Percentiles rank a stretch among this genome's conserved stretches.
These are phyloP conservation scores for Trachelus iudaicus DNA, from an alignment of 2,888 invertebrate species.

Conservation along the genomic window DNA sequence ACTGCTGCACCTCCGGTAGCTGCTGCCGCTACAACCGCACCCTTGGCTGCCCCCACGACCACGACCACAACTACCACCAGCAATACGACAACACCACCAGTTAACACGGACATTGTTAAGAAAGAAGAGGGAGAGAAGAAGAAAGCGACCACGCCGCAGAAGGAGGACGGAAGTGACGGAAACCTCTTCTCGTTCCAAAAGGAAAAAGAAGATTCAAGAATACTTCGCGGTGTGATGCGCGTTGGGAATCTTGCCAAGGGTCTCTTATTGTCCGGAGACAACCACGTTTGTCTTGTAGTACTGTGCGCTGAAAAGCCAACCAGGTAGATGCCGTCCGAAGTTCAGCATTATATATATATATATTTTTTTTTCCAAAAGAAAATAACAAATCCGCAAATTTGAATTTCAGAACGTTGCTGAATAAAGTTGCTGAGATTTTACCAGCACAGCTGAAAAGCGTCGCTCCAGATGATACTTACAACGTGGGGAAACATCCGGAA, in stretches of 20 bases:
- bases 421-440: constrained; percentile 86
- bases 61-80: constrained; percentile 16
- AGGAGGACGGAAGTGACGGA: constrained; percentile 81
- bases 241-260: constrained; percentile 93
- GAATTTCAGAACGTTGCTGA: constrained; percentile 75
- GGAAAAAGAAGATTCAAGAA: constrained; percentile 74
- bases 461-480: constrained; percentile 81
- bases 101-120: constrained; percentile 63
- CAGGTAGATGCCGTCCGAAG: constrained; percentile 52
- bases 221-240: constrained; percentile 96
- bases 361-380: background rate
- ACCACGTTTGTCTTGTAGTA: constrained; percentile 91
- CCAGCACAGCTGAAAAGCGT: constrained; percentile 82
- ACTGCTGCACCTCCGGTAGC: constrained; percentile 11
- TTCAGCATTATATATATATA: background rate
- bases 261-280: constrained; percentile 89
- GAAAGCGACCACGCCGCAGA: constrained; percentile 54
- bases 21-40: constrained; percentile 12
- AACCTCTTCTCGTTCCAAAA: constrained; percentile 75
- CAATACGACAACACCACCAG: constrained; percentile 44
- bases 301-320: constrained; percentile 96
- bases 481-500: constrained; percentile 84
- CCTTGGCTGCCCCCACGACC: constrained; percentile 15
- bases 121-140: constrained; percentile 70
- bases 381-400: background rate